A percentile compares a stretch with the other conserved stretches of the same genome.
Evolutionary conservation across 2,888 invertebrate species (phyloP).

Genomic region (Lasioglossum morio): DNA sequence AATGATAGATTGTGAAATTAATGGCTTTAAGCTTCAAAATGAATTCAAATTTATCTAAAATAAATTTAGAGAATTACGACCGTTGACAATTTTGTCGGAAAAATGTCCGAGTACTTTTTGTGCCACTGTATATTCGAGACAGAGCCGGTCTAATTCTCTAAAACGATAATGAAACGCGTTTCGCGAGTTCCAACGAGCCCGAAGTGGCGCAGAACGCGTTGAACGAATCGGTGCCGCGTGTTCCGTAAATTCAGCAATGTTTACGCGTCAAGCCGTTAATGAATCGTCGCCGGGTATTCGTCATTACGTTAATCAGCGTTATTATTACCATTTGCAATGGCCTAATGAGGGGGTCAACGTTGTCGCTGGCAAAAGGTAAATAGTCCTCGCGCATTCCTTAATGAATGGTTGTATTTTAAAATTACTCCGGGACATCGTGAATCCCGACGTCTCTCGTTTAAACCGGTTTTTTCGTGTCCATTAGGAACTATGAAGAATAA

Average conservation of each 20-base stretch:
- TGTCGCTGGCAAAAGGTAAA: slow-evolving; percentile 26
- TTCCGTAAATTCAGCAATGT: slow-evolving; percentile 37
- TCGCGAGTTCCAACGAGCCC: background rate
- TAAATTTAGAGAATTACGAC: too few relatives aligned
- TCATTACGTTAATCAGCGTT: slow-evolving; percentile 52
- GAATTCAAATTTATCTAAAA: too few relatives aligned
- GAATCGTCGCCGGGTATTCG: slow-evolving; percentile 31
- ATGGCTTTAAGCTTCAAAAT: too few relatives aligned
- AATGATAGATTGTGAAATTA: too few relatives aligned
- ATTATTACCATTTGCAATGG: slow-evolving; percentile 47
- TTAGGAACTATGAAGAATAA: slow-evolving; percentile 51
- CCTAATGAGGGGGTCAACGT: slow-evolving; percentile 38
- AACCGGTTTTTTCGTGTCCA: slow-evolving; percentile 46
- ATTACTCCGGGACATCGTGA: slow-evolving; percentile 6
- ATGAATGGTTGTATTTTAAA: slow-evolving; percentile 38
- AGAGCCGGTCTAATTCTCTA: background rate
- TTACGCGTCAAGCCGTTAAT: slow-evolving; percentile 42
- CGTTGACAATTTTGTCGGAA: too few relatives aligned
- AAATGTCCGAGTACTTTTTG: background rate
- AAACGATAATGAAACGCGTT: slow-evolving; percentile 8
- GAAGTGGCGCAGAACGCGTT: background rate
- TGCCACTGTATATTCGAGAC: background rate
- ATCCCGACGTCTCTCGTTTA: background rate
- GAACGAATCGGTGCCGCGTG: slow-evolving; percentile 19
- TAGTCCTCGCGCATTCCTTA: slow-evolving; percentile 1